A percentile compares a stretch with the other conserved stretches of the same genome.
Conservation (phyloP, 2,888 invertebrate species). For the Cheilosia grossa region DNA sequence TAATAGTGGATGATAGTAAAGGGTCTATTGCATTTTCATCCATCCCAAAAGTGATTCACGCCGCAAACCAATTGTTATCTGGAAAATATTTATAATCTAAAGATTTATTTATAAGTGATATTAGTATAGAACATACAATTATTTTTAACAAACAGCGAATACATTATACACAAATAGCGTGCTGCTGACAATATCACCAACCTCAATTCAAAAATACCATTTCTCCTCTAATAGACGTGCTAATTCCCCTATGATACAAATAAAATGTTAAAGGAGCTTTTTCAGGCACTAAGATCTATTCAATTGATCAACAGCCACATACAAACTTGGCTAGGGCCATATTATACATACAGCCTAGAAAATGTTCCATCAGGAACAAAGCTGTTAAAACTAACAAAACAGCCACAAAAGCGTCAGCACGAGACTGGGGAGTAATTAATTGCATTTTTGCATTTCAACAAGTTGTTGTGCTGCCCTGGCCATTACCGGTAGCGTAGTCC, state of each 20-base stretch:
- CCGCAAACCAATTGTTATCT: no score
- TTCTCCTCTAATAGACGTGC: no score
- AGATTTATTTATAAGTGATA: no score
- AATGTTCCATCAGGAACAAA: slow-evolving; percentile 2
- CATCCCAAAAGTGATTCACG: no score
- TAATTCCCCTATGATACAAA: background rate
- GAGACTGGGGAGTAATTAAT: slow-evolving; percentile 16
- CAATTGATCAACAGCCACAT: background rate
- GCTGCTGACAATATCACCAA: no score
- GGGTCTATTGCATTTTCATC: no score
- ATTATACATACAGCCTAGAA: background rate
- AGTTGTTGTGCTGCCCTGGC: slow-evolving; percentile 23
- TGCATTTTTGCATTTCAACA: slow-evolving; percentile 48
- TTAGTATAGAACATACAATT: no score
- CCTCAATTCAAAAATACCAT: no score
- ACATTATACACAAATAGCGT: no score
- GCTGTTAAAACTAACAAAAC: slow-evolving; percentile 27
- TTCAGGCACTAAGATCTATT: background rate
- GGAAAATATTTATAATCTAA: no score
- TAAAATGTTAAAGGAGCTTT: background rate
- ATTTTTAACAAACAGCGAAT: no score
- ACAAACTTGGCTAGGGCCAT: background rate
- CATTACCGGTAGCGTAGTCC: background rate
- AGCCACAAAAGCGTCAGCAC: slow-evolving; percentile 8
- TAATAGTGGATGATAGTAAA: no score